Evolutionary conservation across 2,113 vertebrate species (phyloP), one percentile per base, ranked within the genome.

Genomic region (Ancistrus triradiatus): DNA sequence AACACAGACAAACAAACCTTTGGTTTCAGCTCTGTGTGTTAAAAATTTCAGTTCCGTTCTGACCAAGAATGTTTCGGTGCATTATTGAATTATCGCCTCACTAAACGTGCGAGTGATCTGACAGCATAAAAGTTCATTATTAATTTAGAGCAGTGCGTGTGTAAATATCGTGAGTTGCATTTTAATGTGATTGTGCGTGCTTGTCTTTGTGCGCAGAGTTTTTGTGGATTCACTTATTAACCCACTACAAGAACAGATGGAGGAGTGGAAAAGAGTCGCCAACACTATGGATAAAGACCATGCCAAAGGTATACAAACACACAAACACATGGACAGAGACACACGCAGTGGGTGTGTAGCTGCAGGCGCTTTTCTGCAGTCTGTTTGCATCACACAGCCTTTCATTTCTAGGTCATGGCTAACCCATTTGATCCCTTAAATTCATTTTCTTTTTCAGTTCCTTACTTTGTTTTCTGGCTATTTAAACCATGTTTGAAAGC

Each of bases 241-340:
- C 82, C 95, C 95, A 1, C 83, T 98, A 55, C 95, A 98, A 84
- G 95, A 98, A 68, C 90, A 95, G 81, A 90, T 96, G 47, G 95
- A 98, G 78, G 95, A 98, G 76, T 98, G 95, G 95, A 98, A 98
- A 81, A 93, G 91, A 83, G 91, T 91, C 0, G 91, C 91, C 67
- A 94, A 92, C 80, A 91, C 91, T 58, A 80, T 98, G 72, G 95
- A 98, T 83, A 98, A 98, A 72, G 95, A 98, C 83, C 95, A 97
- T 0, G 92, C 95, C 0, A 95, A 95, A 95, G 95, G 95, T 67
- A 43, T 6, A n/a, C 13, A 10, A 25, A 37, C 47, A 48, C 63
- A 46, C 51, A 56, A 40, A 35, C 19, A 42, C 31, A 57, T 17
- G 56, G 27, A 65, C 50, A 65, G 48, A 63, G 19, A 63, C 60